Conservation (phyloP, 2,888 invertebrate genomes). For the Lacanobia wlatinum region DNA sequence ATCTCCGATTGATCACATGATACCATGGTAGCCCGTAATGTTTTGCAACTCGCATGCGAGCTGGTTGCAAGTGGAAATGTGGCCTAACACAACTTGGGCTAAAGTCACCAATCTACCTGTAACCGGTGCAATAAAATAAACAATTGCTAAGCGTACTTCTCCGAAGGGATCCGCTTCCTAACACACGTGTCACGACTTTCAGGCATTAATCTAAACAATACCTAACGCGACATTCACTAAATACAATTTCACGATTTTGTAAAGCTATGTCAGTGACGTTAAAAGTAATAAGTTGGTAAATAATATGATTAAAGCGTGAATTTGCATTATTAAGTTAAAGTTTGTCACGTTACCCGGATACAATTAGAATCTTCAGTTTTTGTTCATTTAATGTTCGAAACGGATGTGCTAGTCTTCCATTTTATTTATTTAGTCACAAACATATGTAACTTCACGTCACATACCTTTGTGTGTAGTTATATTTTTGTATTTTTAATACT, state of each 20-base stretch:
- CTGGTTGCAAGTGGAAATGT: too few species aligned
- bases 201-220: slow-evolving; percentile 45
- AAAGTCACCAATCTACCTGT: not conserved
- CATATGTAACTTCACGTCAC: too few species aligned
- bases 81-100: not conserved
- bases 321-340: slow-evolving; percentile 25
- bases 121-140: not conserved
- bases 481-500: too few species aligned
- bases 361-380: slow-evolving; percentile 3
- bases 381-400: slow-evolving; percentile 9
- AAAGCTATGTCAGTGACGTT: slow-evolving; percentile 16
- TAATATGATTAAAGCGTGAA: slow-evolving; percentile 12
- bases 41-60: too few species aligned
- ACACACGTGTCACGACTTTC: slow-evolving; percentile 29
- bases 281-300: slow-evolving; percentile 12
- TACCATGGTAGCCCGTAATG: too few species aligned
- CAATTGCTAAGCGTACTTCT: not conserved
- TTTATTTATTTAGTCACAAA: not conserved
- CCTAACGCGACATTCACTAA: slow-evolving; percentile 27
- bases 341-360: slow-evolving; percentile 33
- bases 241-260: slow-evolving; percentile 39
- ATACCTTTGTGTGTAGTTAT: not conserved
- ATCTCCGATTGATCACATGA: too few species aligned
- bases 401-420: not conserved
- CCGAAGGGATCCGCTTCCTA: slow-evolving; percentile 12